Evolutionary conservation across 2,113 vertebrate species (phyloP).

Genomic region (Cynopterus brachyotis): DNA sequence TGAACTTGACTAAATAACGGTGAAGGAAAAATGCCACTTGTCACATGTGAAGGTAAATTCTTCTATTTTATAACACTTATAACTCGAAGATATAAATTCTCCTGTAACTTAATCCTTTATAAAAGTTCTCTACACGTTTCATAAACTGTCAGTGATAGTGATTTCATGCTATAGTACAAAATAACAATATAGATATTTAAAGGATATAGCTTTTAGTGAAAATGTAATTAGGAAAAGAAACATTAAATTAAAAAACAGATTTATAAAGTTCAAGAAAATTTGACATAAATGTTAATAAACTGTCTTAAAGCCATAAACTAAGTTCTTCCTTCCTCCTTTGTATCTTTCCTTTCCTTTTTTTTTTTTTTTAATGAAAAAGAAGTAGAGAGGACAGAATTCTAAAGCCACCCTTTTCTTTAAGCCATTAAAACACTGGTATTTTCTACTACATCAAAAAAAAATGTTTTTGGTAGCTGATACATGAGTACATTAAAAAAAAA

Average conservation of each 20-base stretch:
- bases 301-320: not conserved
- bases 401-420: not conserved
- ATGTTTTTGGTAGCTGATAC: not conserved
- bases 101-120: not conserved
- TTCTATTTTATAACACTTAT: constrained; percentile 31
- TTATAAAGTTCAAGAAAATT: not conserved
- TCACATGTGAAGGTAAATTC: not conserved
- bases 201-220: not conserved
- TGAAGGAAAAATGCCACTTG: not conserved
- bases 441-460: constrained; percentile 21
- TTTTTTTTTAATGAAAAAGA: constrained; percentile 9
- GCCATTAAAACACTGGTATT: not conserved
- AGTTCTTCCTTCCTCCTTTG: not conserved
- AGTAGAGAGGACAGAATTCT: not conserved
- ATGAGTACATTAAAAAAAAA: not conserved
- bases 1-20: constrained; percentile 1
- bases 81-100: constrained; percentile 31
- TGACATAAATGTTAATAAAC: not conserved
- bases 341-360: not conserved
- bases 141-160: not conserved
- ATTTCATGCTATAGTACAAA: not conserved
- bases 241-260: constrained; percentile 11
- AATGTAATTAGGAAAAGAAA: constrained; percentile 26
- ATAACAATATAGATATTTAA: constrained; percentile 21
- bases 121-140: not conserved